Percentiles rank a stretch among this genome's conserved stretches.
Conservation (phyloP, 1,140 invertebrate genomes). For the Ceratina australensis region DNA sequence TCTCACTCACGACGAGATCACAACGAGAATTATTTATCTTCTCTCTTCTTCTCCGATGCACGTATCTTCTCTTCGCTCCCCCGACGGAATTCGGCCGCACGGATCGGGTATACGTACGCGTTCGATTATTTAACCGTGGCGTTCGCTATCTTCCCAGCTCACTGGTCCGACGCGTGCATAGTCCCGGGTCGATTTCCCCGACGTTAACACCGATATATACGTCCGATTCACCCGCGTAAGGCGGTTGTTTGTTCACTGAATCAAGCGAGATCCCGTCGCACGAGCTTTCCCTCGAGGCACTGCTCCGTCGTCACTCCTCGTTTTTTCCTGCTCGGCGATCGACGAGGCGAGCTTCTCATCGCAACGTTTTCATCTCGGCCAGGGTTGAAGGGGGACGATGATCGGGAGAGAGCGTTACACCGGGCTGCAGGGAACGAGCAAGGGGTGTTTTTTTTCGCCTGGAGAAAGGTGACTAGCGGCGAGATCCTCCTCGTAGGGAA, state of each 20-base stretch:
- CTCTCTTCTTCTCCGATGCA: not conserved
- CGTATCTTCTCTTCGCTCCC: not conserved
- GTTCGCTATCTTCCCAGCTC: constrained; percentile 6
- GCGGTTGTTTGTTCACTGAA: not conserved
- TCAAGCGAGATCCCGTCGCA: constrained; percentile 6
- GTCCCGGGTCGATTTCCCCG: not conserved
- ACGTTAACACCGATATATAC: not conserved
- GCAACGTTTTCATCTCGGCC: constrained; percentile 23
- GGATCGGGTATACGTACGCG: too few relatives aligned
- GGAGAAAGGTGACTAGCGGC: constrained; percentile 46
- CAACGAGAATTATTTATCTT: constrained; percentile 8
- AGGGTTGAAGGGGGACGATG: constrained; percentile 4
- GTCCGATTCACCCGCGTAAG: not conserved
- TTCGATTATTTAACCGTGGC: constrained; percentile 8
- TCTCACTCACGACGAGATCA: constrained; percentile 39
- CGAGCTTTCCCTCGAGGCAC: constrained; percentile 24
- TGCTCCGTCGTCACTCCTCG: not conserved
- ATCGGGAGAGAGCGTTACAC: constrained; percentile 32
- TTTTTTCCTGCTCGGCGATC: not conserved
- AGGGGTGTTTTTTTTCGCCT: not conserved
- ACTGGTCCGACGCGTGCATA: not conserved
- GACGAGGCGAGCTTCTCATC: not conserved
- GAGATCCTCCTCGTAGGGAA: constrained; percentile 46
- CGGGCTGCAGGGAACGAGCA: constrained; percentile 32
- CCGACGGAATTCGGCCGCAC: too few relatives aligned